Conservation (phyloP, 37 sponge, comb jelly and placozoan species). For the Geodia barretti region DNA sequence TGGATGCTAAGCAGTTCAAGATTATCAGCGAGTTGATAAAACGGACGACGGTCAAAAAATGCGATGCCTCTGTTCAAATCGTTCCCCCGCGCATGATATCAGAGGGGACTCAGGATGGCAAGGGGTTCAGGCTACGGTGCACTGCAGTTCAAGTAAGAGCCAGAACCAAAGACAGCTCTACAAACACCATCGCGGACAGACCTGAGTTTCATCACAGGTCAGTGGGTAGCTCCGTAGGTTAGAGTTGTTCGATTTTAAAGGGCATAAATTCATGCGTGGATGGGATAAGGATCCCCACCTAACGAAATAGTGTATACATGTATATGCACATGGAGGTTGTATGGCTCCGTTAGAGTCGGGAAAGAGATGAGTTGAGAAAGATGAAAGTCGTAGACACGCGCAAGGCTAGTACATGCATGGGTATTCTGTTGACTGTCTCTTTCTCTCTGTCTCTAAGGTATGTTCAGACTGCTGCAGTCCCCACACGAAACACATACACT, state of each 20-base stretch:
- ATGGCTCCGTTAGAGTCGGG: too few relatives aligned
- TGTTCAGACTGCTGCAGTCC: not conserved
- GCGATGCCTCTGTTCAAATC: not conserved
- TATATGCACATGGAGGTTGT: too few relatives aligned
- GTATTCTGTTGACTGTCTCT: too few relatives aligned
- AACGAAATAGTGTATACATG: too few relatives aligned
- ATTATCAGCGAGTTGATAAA: not conserved
- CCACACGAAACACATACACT: not conserved
- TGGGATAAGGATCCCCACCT: too few relatives aligned
- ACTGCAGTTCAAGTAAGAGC: not conserved
- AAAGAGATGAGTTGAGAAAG: too few relatives aligned
- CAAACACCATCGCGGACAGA: not conserved
- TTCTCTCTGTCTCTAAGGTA: too few relatives aligned
- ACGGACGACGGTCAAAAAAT: not conserved
- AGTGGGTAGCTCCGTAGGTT: too few relatives aligned
- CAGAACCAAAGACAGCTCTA: not conserved
- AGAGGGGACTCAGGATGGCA: not conserved
- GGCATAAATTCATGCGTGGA: too few relatives aligned
- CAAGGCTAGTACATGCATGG: too few relatives aligned
- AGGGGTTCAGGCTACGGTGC: not conserved
- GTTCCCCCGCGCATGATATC: not conserved
- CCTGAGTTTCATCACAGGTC: not conserved
- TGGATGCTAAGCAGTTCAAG: not conserved
- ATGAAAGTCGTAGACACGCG: too few relatives aligned
- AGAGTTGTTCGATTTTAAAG: too few relatives aligned